A percentile compares a stretch with the other conserved stretches of the same genome.
phyloP scores from a whole-genome alignment of 2,113 vertebrate genomes.

The Plectropomus leopardus region DNA sequence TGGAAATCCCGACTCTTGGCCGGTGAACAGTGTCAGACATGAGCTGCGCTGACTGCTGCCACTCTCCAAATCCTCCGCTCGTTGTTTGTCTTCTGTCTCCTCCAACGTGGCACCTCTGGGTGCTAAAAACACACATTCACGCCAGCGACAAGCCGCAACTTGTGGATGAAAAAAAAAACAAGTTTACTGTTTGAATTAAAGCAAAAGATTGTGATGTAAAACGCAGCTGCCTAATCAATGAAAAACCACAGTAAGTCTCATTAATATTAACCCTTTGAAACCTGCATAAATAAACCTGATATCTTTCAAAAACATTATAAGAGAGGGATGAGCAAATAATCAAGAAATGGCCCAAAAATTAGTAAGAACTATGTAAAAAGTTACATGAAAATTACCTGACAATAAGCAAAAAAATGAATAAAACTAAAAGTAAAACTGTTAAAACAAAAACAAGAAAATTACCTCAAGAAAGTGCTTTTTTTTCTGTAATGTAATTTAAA shows the following conservation, averaged over 20 bases:
- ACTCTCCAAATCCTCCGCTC: constrained; percentile 11
- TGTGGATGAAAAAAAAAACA: background rate
- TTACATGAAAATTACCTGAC: too few relatives aligned
- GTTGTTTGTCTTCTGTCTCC: constrained; percentile 13
- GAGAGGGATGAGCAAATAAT: too few relatives aligned
- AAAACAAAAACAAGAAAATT: too few relatives aligned
- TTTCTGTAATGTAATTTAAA: too few relatives aligned
- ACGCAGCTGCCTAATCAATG: background rate
- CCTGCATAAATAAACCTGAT: too few relatives aligned
- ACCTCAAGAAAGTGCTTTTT: too few relatives aligned
- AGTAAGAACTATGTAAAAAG: too few relatives aligned
- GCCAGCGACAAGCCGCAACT: background rate
- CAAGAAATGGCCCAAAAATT: too few relatives aligned
- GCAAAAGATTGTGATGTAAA: background rate
- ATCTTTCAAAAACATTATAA: too few relatives aligned
- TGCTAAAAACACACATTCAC: constrained; percentile 7
- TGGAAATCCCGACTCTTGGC: constrained; percentile 54
- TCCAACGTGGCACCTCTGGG: background rate
- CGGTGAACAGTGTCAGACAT: constrained; percentile 44
- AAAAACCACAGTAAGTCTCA: background rate
- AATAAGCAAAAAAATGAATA: too few relatives aligned
- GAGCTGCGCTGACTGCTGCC: constrained; percentile 22
- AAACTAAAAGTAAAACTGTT: too few relatives aligned
- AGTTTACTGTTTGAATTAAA: background rate
- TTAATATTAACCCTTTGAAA: too few relatives aligned